Evolutionary conservation across 1,140 invertebrate species (phyloP).

Genomic region (Pteromalus puparum): DNA sequence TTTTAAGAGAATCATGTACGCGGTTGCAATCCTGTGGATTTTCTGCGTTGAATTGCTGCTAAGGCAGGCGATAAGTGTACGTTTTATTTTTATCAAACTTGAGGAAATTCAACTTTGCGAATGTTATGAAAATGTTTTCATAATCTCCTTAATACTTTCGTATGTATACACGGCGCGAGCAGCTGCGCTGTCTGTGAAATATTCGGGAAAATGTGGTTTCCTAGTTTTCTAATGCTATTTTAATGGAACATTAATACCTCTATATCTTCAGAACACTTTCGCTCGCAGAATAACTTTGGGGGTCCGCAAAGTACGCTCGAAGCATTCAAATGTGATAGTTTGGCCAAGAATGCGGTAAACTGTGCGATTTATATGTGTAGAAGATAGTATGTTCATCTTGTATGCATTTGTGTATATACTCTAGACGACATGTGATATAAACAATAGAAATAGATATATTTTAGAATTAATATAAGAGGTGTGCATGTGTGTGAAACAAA

Average conservation of each 20-base stretch:
- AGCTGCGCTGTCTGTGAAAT: no score
- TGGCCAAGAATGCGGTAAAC: not conserved
- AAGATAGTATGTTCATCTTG: not conserved
- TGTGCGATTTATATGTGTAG: not conserved
- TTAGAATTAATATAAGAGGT: constrained; percentile 2
- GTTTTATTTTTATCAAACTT: not conserved
- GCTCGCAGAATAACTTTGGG: not conserved
- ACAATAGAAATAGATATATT: not conserved
- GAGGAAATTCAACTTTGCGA: not conserved
- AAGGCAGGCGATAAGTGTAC: not conserved
- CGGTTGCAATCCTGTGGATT: not conserved
- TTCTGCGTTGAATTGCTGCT: no score
- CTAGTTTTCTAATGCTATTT: not conserved
- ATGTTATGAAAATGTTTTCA: not conserved
- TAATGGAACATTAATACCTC: not conserved
- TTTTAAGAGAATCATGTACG: not conserved
- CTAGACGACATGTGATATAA: not conserved
- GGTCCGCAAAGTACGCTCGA: not conserved
- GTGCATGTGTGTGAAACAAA: constrained; percentile 4
- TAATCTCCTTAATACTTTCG: no score
- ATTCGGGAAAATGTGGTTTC: no score
- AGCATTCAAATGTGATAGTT: not conserved
- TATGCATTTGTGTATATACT: no score
- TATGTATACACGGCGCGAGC: no score
- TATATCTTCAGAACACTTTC: not conserved